Base-by-base conservation (phyloP, 2,797 vertebrate species). In the Astyanax mexicanus region DNA sequence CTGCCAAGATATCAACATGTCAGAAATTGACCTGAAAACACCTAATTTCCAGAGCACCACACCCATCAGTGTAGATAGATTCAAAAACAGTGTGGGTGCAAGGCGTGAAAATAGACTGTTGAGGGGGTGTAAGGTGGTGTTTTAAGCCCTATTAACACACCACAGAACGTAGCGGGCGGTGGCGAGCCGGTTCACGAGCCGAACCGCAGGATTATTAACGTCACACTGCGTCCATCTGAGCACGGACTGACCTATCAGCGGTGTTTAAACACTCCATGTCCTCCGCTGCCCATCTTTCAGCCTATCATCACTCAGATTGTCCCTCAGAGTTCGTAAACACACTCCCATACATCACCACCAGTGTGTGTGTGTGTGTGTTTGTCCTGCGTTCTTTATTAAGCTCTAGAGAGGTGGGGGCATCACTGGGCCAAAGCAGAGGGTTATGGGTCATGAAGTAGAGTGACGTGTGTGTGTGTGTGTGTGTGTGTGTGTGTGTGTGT, bases 401-500 rank as follows among this genome's bases (percentile, higher is more conserved):
- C 29, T 32, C 29, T 29, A 32, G 29, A n/a, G n/a, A 32, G 29
- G 47, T 52, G 51, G 6, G 38, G 44, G 2, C 15, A 4, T 44
- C 13, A 15, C 17, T 1, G 13, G 64, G 37, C 38, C 27, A 42
- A 52, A 70, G 82, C 27, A 37, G 49, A 72, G 82, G 58, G 29
- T 55, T 66, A 73, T 54, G 68, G 71, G 77, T 77, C 64, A 32
- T 69, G 42, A 51, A 37, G 66, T 42, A 54, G 70, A 76, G 65
- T 80, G 83, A 77, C 75, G 79, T 21, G 42, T 66, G 51, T 58
- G 65, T 70, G 72, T 54, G 29, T 32, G 29, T 32, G 23, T 1
- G 52, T 19, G 29, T n/a, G 23, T 23, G 45, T 15, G 66, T 62
- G 29, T 58, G 27, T 6, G 54, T 23, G 35, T 13, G 17, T n/a